Base-by-base conservation (phyloP, 1,140 invertebrate genomes). In the Armadillidium nasatum region DNA sequence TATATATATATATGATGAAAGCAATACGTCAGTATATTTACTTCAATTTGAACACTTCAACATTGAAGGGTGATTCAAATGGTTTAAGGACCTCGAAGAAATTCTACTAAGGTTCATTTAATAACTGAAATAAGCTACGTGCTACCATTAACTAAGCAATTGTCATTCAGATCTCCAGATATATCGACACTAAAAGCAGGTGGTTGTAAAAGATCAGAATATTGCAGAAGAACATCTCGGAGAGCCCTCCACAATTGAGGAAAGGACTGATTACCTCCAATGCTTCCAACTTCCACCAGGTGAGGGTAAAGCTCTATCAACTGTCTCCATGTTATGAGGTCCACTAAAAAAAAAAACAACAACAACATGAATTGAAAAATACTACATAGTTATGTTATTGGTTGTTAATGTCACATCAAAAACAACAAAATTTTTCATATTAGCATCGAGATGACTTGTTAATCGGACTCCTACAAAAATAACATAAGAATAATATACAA, bases 271-370 rank as follows among this genome's bases (percentile, higher is more conserved):
- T 72, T 76, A 46, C 80, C 76, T 13, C 77, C 76, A 33, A 45
- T 45, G 19, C 80, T 76, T 19, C 80, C 78, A 0, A 78, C 80
- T 54, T 81, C 92, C 13, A 97, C 95, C 76, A 98, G 86, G 84
- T 90, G 90, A 0, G 95, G 95, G 86, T 97, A 98, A 10, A 98
- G 85, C 44, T 88, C 89, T 81, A 98, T 96, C 44, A 98, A 84
- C 83, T 97, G 94, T 82, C 94, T 89, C 96, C 96, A 98, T 0
- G 96, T 94, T 22, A 89, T 90, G 79, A 88, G 88, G 83, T 95
- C 94, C 76, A 96, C 94, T 93, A 82, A 73, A 85, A 81, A 82
- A 82, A 82, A 68, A 19, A n/a, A n/a, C n/a, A n/a, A n/a, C n/a
- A n/a, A n/a, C n/a, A n/a, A n/a, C n/a, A n/a, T n/a, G n/a, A n/a